These are phyloP conservation scores for Phalacrocorax pelagicus DNA, from an alignment of 2,113 vertebrate species.

Conservation along the genomic window DNA sequence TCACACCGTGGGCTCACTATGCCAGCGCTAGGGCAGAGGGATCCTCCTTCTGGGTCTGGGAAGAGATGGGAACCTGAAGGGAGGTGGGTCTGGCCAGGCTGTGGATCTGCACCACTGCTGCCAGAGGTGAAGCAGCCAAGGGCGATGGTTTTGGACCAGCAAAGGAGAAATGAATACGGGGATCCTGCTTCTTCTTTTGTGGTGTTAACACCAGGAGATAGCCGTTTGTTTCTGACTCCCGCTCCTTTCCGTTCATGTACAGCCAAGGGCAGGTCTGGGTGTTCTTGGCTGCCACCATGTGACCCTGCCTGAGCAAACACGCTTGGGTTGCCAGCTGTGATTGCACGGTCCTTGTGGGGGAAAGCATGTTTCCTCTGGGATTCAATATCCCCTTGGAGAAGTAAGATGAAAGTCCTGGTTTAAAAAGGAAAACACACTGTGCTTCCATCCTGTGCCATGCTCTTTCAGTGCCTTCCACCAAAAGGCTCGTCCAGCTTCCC, in stretches of 20 bases:
- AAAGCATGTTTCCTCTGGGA: not conserved
- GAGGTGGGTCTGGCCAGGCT: not conserved
- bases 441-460: not conserved
- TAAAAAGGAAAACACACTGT: not conserved
- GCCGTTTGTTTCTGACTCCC: not conserved
- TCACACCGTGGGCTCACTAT: not conserved
- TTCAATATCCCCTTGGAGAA: not conserved
- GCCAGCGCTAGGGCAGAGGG: too few relatives aligned
- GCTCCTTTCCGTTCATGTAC: not conserved
- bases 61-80: not conserved
- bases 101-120: not conserved
- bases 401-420: not conserved
- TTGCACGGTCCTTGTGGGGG: not conserved
- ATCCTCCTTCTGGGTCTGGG: not conserved
- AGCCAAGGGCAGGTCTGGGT: not conserved
- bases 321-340: not conserved
- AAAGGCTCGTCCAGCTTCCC: not conserved
- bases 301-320: not conserved
- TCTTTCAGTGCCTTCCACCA: not conserved
- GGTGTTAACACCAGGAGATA: not conserved
- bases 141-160: not conserved
- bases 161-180: not conserved
- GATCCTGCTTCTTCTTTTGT: not conserved
- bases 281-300: fast-evolving
- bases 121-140: not conserved